These are phyloP conservation scores for Ceratina japonica DNA, from an alignment of 1,140 invertebrate species.

Conservation along the genomic window DNA sequence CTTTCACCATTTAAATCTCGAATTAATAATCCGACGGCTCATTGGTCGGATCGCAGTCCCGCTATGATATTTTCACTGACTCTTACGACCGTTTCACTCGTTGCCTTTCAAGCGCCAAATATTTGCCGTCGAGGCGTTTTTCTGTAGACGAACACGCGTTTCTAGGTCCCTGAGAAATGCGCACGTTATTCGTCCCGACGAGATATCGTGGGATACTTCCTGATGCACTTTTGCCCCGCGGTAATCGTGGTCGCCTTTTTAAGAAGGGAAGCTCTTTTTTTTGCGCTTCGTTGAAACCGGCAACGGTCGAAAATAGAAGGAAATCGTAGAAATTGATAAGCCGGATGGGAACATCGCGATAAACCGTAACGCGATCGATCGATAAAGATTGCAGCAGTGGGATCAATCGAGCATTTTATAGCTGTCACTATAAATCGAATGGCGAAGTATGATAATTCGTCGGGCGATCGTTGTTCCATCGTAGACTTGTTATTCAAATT, in stretches of 20 bases:
- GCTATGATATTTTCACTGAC: too few relatives aligned
- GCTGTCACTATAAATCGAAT: neutral
- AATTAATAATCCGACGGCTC: neutral
- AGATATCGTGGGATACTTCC: constrained; percentile 57
- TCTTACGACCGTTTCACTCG: too few relatives aligned
- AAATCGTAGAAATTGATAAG: neutral
- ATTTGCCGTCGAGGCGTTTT: neutral
- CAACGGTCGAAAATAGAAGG: neutral
- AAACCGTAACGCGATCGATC: too few relatives aligned
- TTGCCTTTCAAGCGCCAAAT: neutral
- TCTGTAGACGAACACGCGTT: neutral
- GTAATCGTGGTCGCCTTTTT: constrained; percentile 29
- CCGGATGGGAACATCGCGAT: neutral
- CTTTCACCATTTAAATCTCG: too few relatives aligned
- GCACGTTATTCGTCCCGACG: constrained; percentile 47
- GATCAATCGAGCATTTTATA: neutral
- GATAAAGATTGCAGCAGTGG: neutral
- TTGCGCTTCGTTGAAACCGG: neutral
- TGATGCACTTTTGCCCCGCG: constrained; percentile 9
- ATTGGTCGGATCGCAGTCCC: neutral
- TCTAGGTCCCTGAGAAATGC: constrained; percentile 47
- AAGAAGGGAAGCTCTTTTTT: constrained; percentile 13
- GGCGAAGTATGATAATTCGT: neutral
- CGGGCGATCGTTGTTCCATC: too few relatives aligned
- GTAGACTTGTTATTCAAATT: too few relatives aligned